Base-by-base conservation (phyloP, 2,888 invertebrate species). In the Rhingia rostrata region DNA sequence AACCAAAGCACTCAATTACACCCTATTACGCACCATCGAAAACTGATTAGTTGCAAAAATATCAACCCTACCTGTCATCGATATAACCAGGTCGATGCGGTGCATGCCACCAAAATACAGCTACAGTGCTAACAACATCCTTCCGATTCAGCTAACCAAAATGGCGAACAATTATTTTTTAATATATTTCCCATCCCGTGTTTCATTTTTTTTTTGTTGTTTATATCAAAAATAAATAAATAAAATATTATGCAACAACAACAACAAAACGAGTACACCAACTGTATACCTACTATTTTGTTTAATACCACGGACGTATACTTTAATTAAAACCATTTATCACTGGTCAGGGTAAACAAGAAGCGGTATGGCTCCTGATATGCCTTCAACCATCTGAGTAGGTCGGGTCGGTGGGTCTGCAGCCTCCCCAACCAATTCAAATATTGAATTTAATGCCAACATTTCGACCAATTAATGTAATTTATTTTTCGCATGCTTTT, bases 371-470 rank as follows among this genome's bases (percentile, higher is more conserved):
- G 10, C 32, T 22, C 9, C 30, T 4, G 10, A 2, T 5, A 10
- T 0, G 2, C n/a, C 5, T 30, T n/a, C 22, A 30, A 33, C 12
- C 49, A 3, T 2, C 12, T 4, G 22, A 22, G 22, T 22, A 22
- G 22, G 22, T 22, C 22, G 22, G 22, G 22, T 2, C 22, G 22
- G 22, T 22, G 22, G 2, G 22, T 22, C 22, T 22, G 22, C 22
- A 22, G 22, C 22, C 22, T 22, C 47, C 6, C 30, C 35, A 6
- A 33, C 53, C 75, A 75, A 77, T 82, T 72, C 82, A 82, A 82
- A 82, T 82, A 82, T 82, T 82, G 82, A 82, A 82, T 82, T 82
- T 70, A 82, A 82, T 82, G 77, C 82, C 77, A 77, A 72, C 82
- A 77, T 77, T 82, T 77, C 77, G 60, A 72, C 82, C 82, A 77